A percentile compares a stretch with the other conserved stretches of the same genome.
These are phyloP conservation scores for Erynnis tages DNA, from an alignment of 2,888 invertebrate genomes.

Conservation along the genomic window DNA sequence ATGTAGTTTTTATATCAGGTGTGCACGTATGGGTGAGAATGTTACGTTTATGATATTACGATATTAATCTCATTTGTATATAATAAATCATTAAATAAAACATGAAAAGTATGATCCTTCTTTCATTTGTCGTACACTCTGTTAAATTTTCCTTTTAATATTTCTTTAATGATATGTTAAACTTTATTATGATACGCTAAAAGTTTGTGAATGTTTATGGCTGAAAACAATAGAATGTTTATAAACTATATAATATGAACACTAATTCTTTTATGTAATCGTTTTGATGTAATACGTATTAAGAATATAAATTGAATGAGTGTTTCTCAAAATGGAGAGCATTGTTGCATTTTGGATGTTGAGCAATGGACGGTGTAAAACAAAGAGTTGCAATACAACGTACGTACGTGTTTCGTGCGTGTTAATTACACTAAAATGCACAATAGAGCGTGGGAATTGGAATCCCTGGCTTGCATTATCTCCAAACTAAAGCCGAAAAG, in stretches of 20 bases:
- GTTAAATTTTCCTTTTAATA: background rate
- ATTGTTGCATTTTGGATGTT: conserved; percentile 15
- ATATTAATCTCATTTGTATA: conserved; percentile 24
- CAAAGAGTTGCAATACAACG: conserved; percentile 12
- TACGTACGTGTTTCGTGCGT: conserved; percentile 9
- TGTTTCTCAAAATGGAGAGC: conserved; percentile 9
- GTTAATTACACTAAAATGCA: conserved; percentile 22
- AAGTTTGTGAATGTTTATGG: too few species aligned
- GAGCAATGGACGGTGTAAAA: conserved; percentile 13
- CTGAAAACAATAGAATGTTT: too few species aligned
- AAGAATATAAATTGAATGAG: conserved; percentile 7
- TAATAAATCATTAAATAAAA: conserved; percentile 27
- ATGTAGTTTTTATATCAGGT: background rate
- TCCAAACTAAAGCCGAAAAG: conserved; percentile 17
- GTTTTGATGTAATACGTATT: too few species aligned
- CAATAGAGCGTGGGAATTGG: conserved; percentile 30
- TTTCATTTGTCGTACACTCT: background rate
- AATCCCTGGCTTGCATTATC: conserved; percentile 16
- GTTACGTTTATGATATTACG: conserved; percentile 6
- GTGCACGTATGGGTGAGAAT: conserved; percentile 25
- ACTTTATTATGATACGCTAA: too few species aligned
- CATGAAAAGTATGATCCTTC: conserved; percentile 1
- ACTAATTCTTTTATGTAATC: too few species aligned
- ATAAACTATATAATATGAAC: too few species aligned
- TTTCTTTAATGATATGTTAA: too few species aligned